Evolutionary conservation across 2,888 invertebrate genomes (phyloP).

Genomic region (Drosophila tripunctata): DNA sequence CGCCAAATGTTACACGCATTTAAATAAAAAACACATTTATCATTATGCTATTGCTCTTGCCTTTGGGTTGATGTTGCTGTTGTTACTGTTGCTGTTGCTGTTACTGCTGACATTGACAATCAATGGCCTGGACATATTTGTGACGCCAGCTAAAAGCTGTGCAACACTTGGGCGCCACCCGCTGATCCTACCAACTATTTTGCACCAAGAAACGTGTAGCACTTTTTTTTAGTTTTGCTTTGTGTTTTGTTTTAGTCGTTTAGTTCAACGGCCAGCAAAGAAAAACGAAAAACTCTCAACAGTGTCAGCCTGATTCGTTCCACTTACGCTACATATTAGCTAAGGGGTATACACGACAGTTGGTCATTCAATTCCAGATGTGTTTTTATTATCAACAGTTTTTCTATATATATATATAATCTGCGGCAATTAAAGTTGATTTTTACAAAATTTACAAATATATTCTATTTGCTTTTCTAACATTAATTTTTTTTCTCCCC

Average conservation of each 20-base stretch:
- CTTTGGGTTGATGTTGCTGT: slow-evolving; percentile 4
- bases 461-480: no score
- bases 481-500: no score
- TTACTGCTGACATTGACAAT: slow-evolving; percentile 61
- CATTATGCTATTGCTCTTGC: slow-evolving; percentile 38
- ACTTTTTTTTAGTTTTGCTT: slow-evolving; percentile 20
- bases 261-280: slow-evolving; percentile 13
- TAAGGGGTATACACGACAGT: slow-evolving; percentile 21
- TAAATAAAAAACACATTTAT: slow-evolving; percentile 75
- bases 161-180: slow-evolving; percentile 9
- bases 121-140: slow-evolving; percentile 57
- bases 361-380: no score
- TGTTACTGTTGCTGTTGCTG: slow-evolving; percentile 1
- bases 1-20: slow-evolving; percentile 68
- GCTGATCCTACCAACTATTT: slow-evolving; percentile 33
- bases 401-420: no score
- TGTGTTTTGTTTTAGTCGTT: slow-evolving; percentile 14
- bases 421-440: no score
- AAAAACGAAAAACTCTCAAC: slow-evolving; percentile 8
- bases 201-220: slow-evolving; percentile 38
- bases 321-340: not conserved
- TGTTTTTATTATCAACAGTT: no score
- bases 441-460: no score
- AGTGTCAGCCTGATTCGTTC: slow-evolving; percentile 13
- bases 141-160: slow-evolving; percentile 44